Evolutionary conservation across 2,797 vertebrate genomes (phyloP).

Genomic region (Agapornis canus): DNA sequence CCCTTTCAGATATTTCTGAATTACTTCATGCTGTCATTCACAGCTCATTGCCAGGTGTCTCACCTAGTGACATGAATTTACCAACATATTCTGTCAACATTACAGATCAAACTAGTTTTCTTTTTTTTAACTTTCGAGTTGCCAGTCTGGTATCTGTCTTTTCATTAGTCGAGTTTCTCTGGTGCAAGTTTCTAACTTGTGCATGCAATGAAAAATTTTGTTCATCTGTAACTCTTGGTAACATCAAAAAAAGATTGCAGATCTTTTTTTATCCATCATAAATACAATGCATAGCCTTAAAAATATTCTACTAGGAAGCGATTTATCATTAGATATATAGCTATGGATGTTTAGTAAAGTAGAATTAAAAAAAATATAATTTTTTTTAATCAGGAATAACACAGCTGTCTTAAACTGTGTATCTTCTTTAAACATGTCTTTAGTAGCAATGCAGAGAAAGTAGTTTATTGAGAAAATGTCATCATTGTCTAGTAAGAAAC

Average conservation of each 20-base stretch:
- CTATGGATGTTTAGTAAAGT: not conserved
- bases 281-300: not conserved
- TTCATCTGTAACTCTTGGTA: not conserved
- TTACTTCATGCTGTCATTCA: not conserved
- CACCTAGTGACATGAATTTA: not conserved
- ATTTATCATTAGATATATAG: not conserved
- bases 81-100: not conserved
- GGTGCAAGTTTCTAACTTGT: not conserved
- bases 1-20: not conserved
- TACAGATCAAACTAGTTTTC: fast-evolving
- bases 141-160: not conserved
- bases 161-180: not conserved
- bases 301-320: not conserved
- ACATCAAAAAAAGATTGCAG: not conserved
- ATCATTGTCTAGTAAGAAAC: not conserved
- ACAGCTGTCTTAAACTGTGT: not conserved
- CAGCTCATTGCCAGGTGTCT: not conserved
- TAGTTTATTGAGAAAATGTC: not conserved
- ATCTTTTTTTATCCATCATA: not conserved
- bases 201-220: not conserved
- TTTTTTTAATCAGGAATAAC: not conserved
- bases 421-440: not conserved
- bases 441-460: not conserved
- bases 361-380: not conserved
- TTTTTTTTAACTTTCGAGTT: not conserved